A percentile compares a stretch with the other conserved stretches of the same genome.
Evolutionary conservation across 2,888 invertebrate genomes (phyloP).

Genomic region (Drosophila neoperkinsi): DNA sequence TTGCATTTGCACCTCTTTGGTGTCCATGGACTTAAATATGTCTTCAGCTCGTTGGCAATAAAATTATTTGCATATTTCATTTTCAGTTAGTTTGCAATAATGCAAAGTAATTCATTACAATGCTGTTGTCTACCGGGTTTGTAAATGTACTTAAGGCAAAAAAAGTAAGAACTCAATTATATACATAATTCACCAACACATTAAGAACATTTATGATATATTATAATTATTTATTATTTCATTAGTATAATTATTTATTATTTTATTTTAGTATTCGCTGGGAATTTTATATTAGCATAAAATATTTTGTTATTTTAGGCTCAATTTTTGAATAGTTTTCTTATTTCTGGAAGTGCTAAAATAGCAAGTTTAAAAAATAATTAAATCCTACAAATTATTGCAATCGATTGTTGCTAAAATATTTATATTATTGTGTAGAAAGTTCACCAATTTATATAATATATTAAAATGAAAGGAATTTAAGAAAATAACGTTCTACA

Average conservation of each 20-base stretch:
- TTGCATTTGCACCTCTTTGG: slow-evolving; percentile 13
- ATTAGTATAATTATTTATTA: background rate
- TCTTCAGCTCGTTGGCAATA: background rate
- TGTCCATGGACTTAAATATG: background rate
- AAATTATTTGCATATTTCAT: background rate
- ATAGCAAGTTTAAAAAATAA: background rate
- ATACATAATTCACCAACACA: background rate
- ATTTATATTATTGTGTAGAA: background rate
- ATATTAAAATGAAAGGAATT: background rate
- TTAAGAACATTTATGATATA: background rate
- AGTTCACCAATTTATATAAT: background rate
- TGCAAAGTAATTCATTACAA: background rate
- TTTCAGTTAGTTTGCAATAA: background rate
- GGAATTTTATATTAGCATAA: background rate
- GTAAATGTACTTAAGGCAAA: background rate
- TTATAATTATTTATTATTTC: background rate
- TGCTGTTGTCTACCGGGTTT: background rate
- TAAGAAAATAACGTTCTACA: background rate
- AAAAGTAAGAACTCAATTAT: background rate
- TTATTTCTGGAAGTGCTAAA: background rate
- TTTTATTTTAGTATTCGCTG: background rate
- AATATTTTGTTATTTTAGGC: background rate
- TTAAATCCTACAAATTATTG: background rate
- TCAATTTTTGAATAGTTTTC: background rate
- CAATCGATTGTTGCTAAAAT: background rate